Base-by-base conservation (phyloP, 2,888 invertebrate genomes). In the Tachystola acroxantha region DNA sequence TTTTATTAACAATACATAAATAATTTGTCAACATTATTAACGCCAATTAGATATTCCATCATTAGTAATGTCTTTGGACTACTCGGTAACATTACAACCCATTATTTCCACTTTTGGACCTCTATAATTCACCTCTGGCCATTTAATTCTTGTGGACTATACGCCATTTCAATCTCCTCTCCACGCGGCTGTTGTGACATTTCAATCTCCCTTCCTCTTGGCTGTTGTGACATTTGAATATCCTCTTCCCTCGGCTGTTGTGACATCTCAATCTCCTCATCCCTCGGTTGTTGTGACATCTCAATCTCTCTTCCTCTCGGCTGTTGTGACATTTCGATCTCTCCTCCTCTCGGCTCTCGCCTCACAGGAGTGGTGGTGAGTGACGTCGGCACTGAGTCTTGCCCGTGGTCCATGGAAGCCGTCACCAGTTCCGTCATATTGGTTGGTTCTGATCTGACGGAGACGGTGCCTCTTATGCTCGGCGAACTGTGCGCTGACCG, bases 361-460 rank as follows among this genome's bases (percentile, higher is more conserved):
- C 51, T 67, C 2, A 63, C 33, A 0, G 82, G 84, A 0, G 80
- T 74, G 11, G 53, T 53, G 29, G 63, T 54, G 1, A 67, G 62
- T 0, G 82, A 76, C 1, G 71, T 61, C 1, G 75, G 70, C 0
- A 64, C 61, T 6, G 80, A 73, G 42, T 78, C 73, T 22, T 62
- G 65, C 1, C 56, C 75, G 2, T 60, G 76, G 39, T 78, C 80
- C 25, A 77, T 58, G 1, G 80, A 67, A 0, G 70, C 79, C 0
- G 80, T 75, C 22, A 84, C 81, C 37, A 85, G 53, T 42, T 81
- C 84, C 6, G 85, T 81, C 32, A 74, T 76, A 12, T 55, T 48
- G 0, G 85, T 85, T 1, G 82, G 80, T 27, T 84, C 82, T 0
- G 85, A 85, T 24, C 53, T 54, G 12, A 74, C 43, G 0, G 84